A percentile compares a stretch with the other conserved stretches of the same genome.
Conservation (phyloP, 53 echinoderm and acorn worm genomes). For the Hippasteria phrygiana region DNA sequence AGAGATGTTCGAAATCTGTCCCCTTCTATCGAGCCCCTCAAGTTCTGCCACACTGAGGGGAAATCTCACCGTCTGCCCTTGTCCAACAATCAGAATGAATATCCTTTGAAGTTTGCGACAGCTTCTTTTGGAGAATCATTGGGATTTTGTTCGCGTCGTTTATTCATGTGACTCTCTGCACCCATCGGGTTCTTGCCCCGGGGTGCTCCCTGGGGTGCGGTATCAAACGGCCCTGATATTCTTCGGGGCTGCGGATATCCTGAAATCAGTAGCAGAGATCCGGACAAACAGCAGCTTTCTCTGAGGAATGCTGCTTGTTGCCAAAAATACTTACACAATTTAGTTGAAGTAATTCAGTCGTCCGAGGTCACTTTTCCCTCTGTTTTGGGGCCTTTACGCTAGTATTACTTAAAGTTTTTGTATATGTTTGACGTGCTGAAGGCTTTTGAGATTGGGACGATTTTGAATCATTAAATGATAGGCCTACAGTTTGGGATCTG, state of each 20-base stretch:
- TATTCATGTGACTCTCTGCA: background rate
- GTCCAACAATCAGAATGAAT: too few relatives aligned
- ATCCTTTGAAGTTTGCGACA: too few relatives aligned
- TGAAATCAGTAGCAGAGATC: background rate
- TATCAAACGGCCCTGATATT: background rate
- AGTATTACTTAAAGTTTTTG: background rate
- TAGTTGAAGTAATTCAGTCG: background rate
- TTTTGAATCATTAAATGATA: too few relatives aligned
- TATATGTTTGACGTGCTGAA: background rate
- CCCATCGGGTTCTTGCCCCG: background rate
- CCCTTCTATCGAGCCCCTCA: too few relatives aligned
- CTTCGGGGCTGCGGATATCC: background rate
- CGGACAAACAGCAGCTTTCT: constrained; percentile 12
- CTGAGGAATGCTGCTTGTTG: background rate
- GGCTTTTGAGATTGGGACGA: background rate
- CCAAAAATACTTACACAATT: background rate
- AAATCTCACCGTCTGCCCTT: too few relatives aligned
- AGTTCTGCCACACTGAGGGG: too few relatives aligned
- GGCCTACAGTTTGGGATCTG: too few relatives aligned
- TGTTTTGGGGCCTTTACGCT: background rate
- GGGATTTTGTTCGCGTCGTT: background rate
- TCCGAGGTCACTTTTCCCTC: background rate
- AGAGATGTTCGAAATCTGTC: too few relatives aligned
- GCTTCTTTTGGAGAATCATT: too few relatives aligned
- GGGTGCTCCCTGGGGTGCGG: background rate